Conservation (phyloP, 1,140 invertebrate genomes). For the Leptinotarsa texana region DNA sequence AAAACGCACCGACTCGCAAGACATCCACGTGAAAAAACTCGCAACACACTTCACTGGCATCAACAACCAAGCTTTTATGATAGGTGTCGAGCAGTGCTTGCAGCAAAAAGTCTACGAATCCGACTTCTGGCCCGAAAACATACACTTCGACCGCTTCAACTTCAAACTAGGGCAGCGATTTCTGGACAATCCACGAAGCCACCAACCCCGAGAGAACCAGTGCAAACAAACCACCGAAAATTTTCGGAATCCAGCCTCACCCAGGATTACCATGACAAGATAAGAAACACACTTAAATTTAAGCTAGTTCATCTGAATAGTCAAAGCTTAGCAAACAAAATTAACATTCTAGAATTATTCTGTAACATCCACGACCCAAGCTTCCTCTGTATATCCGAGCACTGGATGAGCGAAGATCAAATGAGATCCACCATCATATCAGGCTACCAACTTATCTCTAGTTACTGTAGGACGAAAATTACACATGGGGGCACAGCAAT, state of each 20-base stretch:
- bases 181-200: background rate
- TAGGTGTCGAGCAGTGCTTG: background rate
- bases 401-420: conserved; percentile 19
- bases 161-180: conserved; percentile 7
- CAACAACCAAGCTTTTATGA: conserved; percentile 19
- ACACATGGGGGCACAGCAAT: conserved; percentile 15
- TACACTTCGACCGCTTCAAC: conserved; percentile 9
- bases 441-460: conserved; percentile 13
- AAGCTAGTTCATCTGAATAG: background rate
- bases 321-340: conserved; percentile 17
- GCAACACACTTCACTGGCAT: background rate
- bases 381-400: conserved; percentile 16
- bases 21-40: conserved; percentile 14
- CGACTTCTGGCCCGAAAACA: conserved; percentile 16
- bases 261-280: background rate
- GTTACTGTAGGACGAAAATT: conserved; percentile 1
- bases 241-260: background rate
- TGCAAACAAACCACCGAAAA: background rate
- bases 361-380: conserved; percentile 4
- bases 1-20: conserved; percentile 4
- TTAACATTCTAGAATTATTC: conserved; percentile 15
- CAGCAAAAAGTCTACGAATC: background rate
- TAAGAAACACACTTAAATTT: background rate
- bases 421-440: background rate
- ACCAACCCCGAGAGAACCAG: background rate